Conservation (phyloP, 2,797 vertebrate species). For the Spheniscus humboldti region DNA sequence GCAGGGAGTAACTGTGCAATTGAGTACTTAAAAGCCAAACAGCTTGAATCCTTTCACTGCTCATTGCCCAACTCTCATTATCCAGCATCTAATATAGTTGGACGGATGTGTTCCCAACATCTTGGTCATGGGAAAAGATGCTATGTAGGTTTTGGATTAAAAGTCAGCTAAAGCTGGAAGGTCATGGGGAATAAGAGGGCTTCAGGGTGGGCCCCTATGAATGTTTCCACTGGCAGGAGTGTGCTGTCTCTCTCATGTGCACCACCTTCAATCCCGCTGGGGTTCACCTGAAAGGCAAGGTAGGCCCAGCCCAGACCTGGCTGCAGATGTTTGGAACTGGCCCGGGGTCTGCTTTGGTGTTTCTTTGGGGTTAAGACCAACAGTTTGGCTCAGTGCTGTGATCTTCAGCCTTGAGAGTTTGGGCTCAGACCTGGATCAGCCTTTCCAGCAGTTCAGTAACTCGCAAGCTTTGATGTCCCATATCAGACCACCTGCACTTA, state of each 20-base stretch:
- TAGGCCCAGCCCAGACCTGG: background rate
- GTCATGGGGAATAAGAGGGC: background rate
- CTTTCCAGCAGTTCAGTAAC: background rate
- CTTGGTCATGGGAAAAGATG: background rate
- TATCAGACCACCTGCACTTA: background rate
- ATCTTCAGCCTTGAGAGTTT: background rate
- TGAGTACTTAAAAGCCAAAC: background rate
- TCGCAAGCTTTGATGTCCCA: fast-evolving
- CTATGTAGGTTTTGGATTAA: background rate
- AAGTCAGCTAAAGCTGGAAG: background rate
- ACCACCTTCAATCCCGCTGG: background rate
- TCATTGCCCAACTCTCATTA: fast-evolving
- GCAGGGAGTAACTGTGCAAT: background rate
- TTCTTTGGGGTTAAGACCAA: background rate
- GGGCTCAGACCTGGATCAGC: background rate
- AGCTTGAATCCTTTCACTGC: background rate
- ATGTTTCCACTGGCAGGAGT: background rate
- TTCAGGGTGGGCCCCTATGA: background rate
- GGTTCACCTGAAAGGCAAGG: background rate
- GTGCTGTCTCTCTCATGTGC: background rate
- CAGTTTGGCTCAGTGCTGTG: background rate
- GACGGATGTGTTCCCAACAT: background rate
- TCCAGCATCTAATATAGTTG: background rate
- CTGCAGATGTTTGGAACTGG: background rate
- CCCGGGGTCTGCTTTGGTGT: background rate